Base-by-base conservation (phyloP, 1,140 invertebrate genomes). In the Lithobius niger region DNA sequence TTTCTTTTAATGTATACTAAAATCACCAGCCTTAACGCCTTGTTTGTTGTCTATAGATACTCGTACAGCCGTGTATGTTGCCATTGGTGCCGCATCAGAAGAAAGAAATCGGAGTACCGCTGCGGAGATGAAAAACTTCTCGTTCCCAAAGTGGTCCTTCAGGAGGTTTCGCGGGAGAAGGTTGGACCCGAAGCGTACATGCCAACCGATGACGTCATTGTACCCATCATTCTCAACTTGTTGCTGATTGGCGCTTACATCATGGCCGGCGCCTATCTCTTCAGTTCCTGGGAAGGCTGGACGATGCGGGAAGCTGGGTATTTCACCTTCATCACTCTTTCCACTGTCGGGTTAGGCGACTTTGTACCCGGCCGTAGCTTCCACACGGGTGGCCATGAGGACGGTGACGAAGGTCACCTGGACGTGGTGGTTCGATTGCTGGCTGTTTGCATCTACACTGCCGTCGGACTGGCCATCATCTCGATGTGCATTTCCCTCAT, bases 341-440 rank as follows among this genome's bases (percentile, higher is more conserved):
- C 72, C 27, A 76, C 73, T 22, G 70, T 74, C 45, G 75, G 74
- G 13, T 75, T 76, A 54, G 74, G 73, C 45, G 73, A 76, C 60
- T 67, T 71, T 55, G 68, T 72, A 4, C 74, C 74, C 18, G 73
- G 71, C 4, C 55, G 52, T 22, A 56, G 60, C 31, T 59, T 63
- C 45, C 22, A 40, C 28, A n/a, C n/a, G n/a, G n/a, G n/a, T n/a
- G n/a, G n/a, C n/a, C n/a, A n/a, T n/a, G 57, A 48, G 36, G 31
- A 42, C 3, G 40, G 45, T 22, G 48, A 27, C 15, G 21, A 27
- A 21, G 45, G 15, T 40, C 15, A 25, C n/a, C 21, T n/a, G n/a
- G n/a, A n/a, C n/a, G n/a, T n/a, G n/a, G n/a, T n/a, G n/a, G n/a
- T n/a, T n/a, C n/a, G n/a, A n/a, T n/a, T n/a, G n/a, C n/a, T n/a